Base-by-base conservation (phyloP, 2,797 vertebrate genomes). In the Cetoscarus ocellatus region DNA sequence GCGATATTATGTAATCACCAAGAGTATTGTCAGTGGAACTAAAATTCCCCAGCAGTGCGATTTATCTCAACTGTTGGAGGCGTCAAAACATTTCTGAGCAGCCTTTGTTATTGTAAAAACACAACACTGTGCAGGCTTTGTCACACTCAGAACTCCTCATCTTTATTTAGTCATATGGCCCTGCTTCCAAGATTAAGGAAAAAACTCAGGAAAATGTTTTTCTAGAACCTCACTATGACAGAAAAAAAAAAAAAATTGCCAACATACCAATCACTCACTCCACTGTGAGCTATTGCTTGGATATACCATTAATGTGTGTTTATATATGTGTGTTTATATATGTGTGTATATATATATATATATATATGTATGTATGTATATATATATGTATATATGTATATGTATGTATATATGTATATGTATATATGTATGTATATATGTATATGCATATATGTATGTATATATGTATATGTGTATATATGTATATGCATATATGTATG, bases 51-150 rank as follows among this genome's bases (percentile, higher is more conserved):
- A 44, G 27, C 47, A 51, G n/a, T 38, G 27, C n/a, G 50, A n/a
- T 61, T 48, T 48, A 43, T 67, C 52, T 70, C 2, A 36, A 8
- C 15, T 62, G 53, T 69, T 18, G 58, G 27, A 61, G 6, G 38
- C 53, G 49, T 67, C 38, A 14, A 44, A 67, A 27, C 18, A 17
- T 73, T 57, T 67, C 52, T 61, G 58, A 61, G 51, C 35, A 49
- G n/a, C 38, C 27, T 67, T 15, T 54, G 10, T 40, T 66, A 17
- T 62, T 78, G 18, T 15, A 10, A 36, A 1, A 6, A 15, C 27
- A 38, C 49, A 61, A 44, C 65, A 49, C n/a, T 49, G 64, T 27
- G 14, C 63, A 15, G 11, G 38, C 57, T 77, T 40, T 56, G 42
- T 63, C 34, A 15, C 49, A 38, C 19, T 51, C 13, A 44, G 15